A percentile compares a stretch with the other conserved stretches of the same genome.
phyloP scores from a whole-genome alignment of 2,113 vertebrate genomes.

The Rynchops niger region DNA sequence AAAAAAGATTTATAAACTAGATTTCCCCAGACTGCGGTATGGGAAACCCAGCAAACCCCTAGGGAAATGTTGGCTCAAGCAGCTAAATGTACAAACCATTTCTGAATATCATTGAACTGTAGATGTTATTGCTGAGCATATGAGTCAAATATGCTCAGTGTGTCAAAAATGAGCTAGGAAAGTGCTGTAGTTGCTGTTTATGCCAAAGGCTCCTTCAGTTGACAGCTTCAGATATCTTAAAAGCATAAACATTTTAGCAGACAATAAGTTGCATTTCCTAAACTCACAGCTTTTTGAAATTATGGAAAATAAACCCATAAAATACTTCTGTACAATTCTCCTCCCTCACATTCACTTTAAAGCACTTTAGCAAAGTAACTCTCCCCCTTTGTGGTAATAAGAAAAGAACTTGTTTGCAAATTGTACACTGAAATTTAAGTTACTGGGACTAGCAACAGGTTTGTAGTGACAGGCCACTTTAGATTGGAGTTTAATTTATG shows the following conservation, averaged over 20 bases:
- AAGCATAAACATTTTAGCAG: slow-evolving; percentile 45
- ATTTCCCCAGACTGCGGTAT: neutral
- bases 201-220: slow-evolving; percentile 11
- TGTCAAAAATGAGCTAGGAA: neutral
- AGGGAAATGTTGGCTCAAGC: neutral
- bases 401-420: slow-evolving; percentile 74
- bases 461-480: slow-evolving; percentile 83
- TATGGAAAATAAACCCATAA: neutral
- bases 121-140: neutral
- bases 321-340: neutral
- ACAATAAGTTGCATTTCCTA: slow-evolving; percentile 37
- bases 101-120: neutral
- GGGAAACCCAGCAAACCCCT: neutral
- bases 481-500: slow-evolving; percentile 99
- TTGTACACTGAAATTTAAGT: slow-evolving; percentile 71
- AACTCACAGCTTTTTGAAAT: slow-evolving; percentile 34
- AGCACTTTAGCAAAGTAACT: slow-evolving; percentile 54
- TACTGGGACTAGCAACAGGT: slow-evolving; percentile 75
- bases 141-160: neutral
- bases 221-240: slow-evolving; percentile 22
- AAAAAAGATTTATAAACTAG: neutral
- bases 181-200: neutral
- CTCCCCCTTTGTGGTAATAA: neutral
- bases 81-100: neutral
- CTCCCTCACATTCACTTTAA: neutral